Evolutionary conservation across 2,113 vertebrate species (phyloP), one percentile per base, ranked within the genome.

Genomic region (Myiozetetes cayanensis): DNA sequence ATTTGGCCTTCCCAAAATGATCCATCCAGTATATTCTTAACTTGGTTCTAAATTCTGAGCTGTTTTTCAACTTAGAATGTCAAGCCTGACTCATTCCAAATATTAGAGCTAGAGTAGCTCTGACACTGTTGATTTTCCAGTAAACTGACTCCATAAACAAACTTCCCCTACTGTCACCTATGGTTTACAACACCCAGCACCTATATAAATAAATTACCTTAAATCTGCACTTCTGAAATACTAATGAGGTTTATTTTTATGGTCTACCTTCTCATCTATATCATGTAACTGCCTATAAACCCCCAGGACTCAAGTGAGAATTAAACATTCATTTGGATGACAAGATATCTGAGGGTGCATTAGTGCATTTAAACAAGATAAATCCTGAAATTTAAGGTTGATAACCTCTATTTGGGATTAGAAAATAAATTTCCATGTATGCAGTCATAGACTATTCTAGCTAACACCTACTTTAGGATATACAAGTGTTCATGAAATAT

Each of bases 21-120:
- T 85, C 78, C 53, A 93, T 92, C 47, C 41, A 63, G 41, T 61
- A 65, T 81, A 95, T 75, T 88, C 95, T 83, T 90, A 94, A 94
- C 76, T 81, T 84, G 65, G 39, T 71, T 86, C 65, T 84, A 92
- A 92, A 96, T 65, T 78, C 76, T 65, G 17, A 41, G 9, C n/a
- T 88, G 55, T 84, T 77, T 73, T 94, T 77, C 79, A 93, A 65
- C 65, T 81, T 16, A 1, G 89, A 96, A 96, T 94, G 83, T 90
- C 93, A 95, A 74, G 56, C 47, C 61, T 93, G 92, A 91, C 83
- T 94, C 88, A 96, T 61, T 90, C 39, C 47, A 93, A 81, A 59
- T 91, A 94, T 75, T 74, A 90, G 82, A 83, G 52, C 35, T 80
- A 65, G 30, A 86, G 52, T 28, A 89, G n/a, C 41, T 72, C 79